Base-by-base conservation (phyloP, 2,797 vertebrate genomes). In the Chloroceryle inda region DNA sequence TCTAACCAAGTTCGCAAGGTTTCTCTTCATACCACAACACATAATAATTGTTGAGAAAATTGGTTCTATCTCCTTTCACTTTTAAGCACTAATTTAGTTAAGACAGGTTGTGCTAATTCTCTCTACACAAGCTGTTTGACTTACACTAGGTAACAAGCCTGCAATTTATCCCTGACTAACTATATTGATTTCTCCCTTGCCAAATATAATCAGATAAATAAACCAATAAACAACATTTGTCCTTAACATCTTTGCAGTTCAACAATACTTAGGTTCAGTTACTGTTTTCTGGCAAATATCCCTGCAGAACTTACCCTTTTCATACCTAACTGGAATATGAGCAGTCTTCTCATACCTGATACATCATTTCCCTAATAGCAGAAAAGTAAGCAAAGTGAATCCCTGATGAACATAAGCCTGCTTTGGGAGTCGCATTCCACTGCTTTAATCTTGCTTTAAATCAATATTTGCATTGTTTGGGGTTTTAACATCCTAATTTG, bases 121-220 rank as follows among this genome's bases (percentile, higher is more conserved):
- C 44, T 91, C 67, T 68, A 55, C 61, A 74, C 64, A 94, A 91
- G 61, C 82, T 93, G 71, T 56, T 96, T 35, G 5, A 91, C 86
- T 90, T 92, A 77, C 81, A 75, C 71, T 56, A 81, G 68, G 89
- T 85, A 96, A 85, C 49, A 80, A 88, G 69, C 26, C 56, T 94
- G 42, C 83, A 89, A 81, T 97, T 96, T 90, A 92, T 91, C 80
- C 85, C 62, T 47, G 29, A 91, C 88, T 95, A 96, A 73, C 69
- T 79, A 26, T 87, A 95, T 94, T 92, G 94, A 95, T 97, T 95
- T 94, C 55, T 96, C 92, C 49, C 90, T 95, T 92, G 64, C 69
- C 82, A 92, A 27, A 38, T 77, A 55, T 85, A 95, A 80, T 84
- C 77, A 92, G 78, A 95, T 89, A 95, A 95, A 92, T 90, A 96